These are phyloP conservation scores for Poeciliopsis turneri DNA, from an alignment of 2,797 vertebrate species.

Conservation along the genomic window DNA sequence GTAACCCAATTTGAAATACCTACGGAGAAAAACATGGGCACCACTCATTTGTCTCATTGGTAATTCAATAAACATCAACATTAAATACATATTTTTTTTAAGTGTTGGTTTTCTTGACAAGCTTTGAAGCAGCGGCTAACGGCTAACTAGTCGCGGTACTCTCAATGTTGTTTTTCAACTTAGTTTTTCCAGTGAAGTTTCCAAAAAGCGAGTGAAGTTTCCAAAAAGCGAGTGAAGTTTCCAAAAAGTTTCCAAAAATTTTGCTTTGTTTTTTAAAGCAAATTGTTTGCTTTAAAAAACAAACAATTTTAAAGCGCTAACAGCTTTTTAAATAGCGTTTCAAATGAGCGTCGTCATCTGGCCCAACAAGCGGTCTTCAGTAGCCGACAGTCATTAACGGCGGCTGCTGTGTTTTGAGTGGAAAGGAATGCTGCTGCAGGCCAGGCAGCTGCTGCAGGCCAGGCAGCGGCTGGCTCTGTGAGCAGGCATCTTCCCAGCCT, in stretches of 20 bases:
- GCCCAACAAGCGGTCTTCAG: not conserved
- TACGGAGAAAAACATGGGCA: not conserved
- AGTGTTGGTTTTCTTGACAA: not conserved
- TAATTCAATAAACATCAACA: too few species aligned
- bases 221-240: too few species aligned
- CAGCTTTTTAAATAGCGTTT: not conserved
- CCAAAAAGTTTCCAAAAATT: too few species aligned
- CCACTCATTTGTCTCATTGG: too few species aligned
- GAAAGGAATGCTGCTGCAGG: slow-evolving; percentile 24
- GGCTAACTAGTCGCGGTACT: not conserved
- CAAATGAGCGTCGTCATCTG: not conserved
- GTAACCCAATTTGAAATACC: not conserved
- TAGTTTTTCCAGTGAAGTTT: not conserved
- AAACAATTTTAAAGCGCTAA: not conserved
- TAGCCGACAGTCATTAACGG: not conserved
- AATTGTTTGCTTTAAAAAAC: too few species aligned
- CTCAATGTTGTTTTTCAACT: not conserved
- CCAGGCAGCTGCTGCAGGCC: slow-evolving; percentile 20
- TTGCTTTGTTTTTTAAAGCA: too few species aligned
- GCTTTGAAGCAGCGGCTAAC: not conserved
- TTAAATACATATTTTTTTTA: too few species aligned
- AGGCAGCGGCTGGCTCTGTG: slow-evolving; percentile 65
- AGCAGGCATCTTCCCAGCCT: slow-evolving; percentile 94
- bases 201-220: not conserved
- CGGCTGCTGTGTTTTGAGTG: not conserved